Evolutionary conservation across 1,140 invertebrate genomes (phyloP), one percentile per base, ranked within the genome.

Genomic region (Procambarus virginalis): DNA sequence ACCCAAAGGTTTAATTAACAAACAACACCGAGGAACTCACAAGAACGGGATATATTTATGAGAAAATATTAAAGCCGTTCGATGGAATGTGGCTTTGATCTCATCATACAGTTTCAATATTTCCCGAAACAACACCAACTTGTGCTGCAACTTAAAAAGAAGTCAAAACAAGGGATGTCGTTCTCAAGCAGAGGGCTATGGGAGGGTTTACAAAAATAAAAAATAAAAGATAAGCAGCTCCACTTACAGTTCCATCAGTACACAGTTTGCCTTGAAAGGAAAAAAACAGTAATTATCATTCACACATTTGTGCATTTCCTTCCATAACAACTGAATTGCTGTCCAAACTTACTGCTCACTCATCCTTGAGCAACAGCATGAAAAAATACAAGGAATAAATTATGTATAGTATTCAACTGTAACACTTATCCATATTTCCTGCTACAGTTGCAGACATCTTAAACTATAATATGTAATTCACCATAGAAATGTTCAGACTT

Each of bases 241-340:
- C 68, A 73, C 68, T 73, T 73, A 73, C 68, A 73, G 68, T 73
- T 73, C n/a, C 68, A 73, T 73, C 68, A 73, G 68, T 73, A 73
- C 22, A 73, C 68, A 73, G 68, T 73, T 34, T 73, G 68, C 68
- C 68, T 73, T 73, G 68, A 73, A 73, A 73, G 68, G 8, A 73
- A 34, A 68, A 73, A 73, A 34, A 73, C 8, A 34, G 20, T 5
- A 73, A 73, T 73, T 73, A 73, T 73, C 68, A 73, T 34, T 73
- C n/a, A 73, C 6, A 20, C 68, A 73, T 73, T 10, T 34, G 6
- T 73, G 22, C 22, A 34, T 73, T 34, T 5, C 22, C 68, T 20
- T 73, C n/a, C 68, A 73, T 73, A 34, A 34, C 68, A 34, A 73
- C 5, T 73, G 68, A 73, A 73, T 34, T 34, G 10, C 68, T 34